Conservation (phyloP, 1,140 invertebrate species). For the Chymomyza costata region DNA sequence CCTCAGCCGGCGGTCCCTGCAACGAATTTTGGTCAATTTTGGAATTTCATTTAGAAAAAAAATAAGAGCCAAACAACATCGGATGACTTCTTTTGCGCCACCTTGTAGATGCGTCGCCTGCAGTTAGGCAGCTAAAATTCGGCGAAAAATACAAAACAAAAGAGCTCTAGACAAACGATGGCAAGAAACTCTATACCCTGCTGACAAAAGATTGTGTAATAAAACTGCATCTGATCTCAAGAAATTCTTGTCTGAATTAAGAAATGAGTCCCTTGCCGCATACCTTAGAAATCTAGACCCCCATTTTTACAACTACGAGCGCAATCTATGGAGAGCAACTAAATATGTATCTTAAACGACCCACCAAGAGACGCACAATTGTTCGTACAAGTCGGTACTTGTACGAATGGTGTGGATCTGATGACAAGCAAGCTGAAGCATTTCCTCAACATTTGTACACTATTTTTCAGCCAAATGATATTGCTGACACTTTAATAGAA, state of each 20-base stretch:
- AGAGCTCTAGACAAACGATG: constrained; percentile 6
- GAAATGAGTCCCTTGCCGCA: constrained; percentile 7
- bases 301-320: constrained; percentile 8
- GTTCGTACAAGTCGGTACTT: too few relatives aligned
- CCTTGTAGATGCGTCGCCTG: neutral
- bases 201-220: constrained; percentile 27
- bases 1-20: too few relatives aligned
- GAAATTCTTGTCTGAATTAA: constrained; percentile 2
- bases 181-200: constrained; percentile 13
- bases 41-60: too few relatives aligned
- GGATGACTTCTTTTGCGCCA: too few relatives aligned
- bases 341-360: constrained; percentile 19
- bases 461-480: constrained; percentile 8
- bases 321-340: constrained; percentile 16
- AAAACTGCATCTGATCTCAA: constrained; percentile 11
- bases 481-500: neutral
- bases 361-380: constrained; percentile 1
- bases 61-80: too few relatives aligned
- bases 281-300: constrained; percentile 10
- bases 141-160: constrained; percentile 4
- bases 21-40: too few relatives aligned
- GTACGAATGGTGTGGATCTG: neutral
- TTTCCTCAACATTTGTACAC: constrained; percentile 4
- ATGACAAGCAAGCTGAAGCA: too few relatives aligned
- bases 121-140: constrained; percentile 5